Evolutionary conservation across 2,113 vertebrate species (phyloP), one percentile per base, ranked within the genome.

Genomic region (Plestiodon gilberti): DNA sequence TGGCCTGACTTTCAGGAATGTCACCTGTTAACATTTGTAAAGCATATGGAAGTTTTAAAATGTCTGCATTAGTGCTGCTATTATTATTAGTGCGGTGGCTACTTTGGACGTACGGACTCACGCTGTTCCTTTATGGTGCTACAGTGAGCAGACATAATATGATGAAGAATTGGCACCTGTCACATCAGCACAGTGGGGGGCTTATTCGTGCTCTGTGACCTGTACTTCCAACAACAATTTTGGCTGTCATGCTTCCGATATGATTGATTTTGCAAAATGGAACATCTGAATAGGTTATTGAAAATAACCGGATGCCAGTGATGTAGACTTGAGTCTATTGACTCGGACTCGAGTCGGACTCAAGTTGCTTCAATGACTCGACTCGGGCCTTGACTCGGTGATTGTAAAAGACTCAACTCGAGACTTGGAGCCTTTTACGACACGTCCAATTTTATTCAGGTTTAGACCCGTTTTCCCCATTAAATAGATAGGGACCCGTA

Each of bases 141-240:
- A 38, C 28, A 81, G 61, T 61, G 79, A 62, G 33, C 67, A 89
- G 86, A 87, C 74, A 86, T 89, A 89, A 93, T 76, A 71, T 77
- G 82, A 84, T 52, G 59, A 23, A 85, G 74, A 73, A 13, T 82
- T 87, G 33, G 59, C 30, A 78, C 40, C 67, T 89, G 81, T 76
- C 59, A 1, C 3, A 40, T 13, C 52, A 17, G 30, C 84, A 18
- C 40, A 82, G 4, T 83, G 70, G 75, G 7, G 73, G 7, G 22
- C 22, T 84, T 78, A 75, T 33, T 83, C 40, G 20, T 83, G 30
- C 64, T 17, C 57, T 86, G 57, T 85, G 14, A 23, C 40, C 61
- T 83, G 71, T 69, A 35, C 3, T 71, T 88, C 88, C 81, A 77
- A 78, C 0, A 38, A 61, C 71, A 65, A 28, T 85, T 92, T 87